Evolutionary conservation across 64 coral and sea anemone genomes (phyloP), one percentile per base, ranked within the genome.

Genomic region (Platygyra sinensis): DNA sequence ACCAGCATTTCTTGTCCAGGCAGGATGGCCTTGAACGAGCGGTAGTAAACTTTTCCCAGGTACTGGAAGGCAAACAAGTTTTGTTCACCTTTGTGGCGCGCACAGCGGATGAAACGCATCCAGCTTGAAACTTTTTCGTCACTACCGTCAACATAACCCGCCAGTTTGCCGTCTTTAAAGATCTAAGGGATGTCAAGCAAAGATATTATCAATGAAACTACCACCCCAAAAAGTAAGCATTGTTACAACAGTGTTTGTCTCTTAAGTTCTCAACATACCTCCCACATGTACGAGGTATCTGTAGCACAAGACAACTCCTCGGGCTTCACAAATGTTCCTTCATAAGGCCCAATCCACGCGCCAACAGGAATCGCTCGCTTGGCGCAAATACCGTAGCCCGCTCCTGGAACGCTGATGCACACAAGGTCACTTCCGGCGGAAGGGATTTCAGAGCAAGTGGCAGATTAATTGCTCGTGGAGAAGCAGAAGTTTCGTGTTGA

Each of bases 91-190:
- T 69, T 91, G 72, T 79, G 61, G 10, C 93, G 74, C 9, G 93
- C 93, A 76, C 89, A 95, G 13, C 93, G 88, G 36, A 95, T 95
- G 75, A 91, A 95, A 30, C 93, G 77, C 93, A 95, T 95, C 93
- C 93, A 95, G 63, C 93, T 95, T 8, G 93, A 95, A 27, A 65
- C 11, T 32, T 84, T 91, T 72, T 95, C 93, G 71, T 95, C 93
- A 65, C 93, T 95, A 22, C 89, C 93, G 31, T 95, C 93, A 10
- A 95, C 90, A 80, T 86, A 95, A 29, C 72, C 76, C 0, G 55
- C 90, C 10, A 83, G 31, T 60, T 83, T 72, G 46, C 89, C 89
- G 15, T 88, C 75, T 30, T 78, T 83, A 14, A 87, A 95, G 36
- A 95, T 91, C 93, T 95, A 42, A 19, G 15, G 30, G 32, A 19